These are phyloP conservation scores for Heteromurus nitidus DNA, from an alignment of 2,888 invertebrate species.

Conservation along the genomic window DNA sequence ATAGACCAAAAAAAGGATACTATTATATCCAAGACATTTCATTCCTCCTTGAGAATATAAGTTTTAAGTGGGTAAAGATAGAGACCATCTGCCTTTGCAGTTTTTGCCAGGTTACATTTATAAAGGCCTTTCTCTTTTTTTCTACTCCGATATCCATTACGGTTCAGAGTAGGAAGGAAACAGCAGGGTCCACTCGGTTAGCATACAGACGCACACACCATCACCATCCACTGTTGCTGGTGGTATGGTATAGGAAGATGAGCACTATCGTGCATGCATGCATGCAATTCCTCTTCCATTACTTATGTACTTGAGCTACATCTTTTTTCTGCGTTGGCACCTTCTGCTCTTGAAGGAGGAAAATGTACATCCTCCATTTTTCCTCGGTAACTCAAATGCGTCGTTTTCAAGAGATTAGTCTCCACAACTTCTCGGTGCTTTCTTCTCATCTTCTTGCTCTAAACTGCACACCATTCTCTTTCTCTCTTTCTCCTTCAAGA, in stretches of 20 bases:
- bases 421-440: background rate
- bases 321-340: conserved; percentile 41
- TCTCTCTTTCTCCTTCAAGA: background rate
- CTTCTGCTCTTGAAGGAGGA: conserved; percentile 46
- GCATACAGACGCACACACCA: background rate
- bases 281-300: conserved; percentile 46
- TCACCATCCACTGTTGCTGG: background rate
- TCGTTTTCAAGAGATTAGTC: conserved; percentile 47
- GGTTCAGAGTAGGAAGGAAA: conserved; percentile 4
- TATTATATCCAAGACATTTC: too few species aligned
- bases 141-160: background rate
- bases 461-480: background rate
- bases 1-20: too few species aligned
- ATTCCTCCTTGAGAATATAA: too few species aligned
- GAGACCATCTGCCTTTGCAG: background rate
- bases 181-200: conserved; percentile 31
- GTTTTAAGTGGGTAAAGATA: background rate
- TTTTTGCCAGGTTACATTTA: background rate
- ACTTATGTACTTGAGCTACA: conserved; percentile 31
- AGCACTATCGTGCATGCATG: conserved; percentile 40
- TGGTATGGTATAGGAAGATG: background rate
- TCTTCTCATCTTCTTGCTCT: background rate
- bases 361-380: conserved; percentile 46
- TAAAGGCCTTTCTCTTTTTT: background rate
- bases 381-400: conserved; percentile 41